A percentile compares a stretch with the other conserved stretches of the same genome.
Evolutionary conservation across 2,888 invertebrate species (phyloP).

Genomic region (Troides oblongomaculatus): DNA sequence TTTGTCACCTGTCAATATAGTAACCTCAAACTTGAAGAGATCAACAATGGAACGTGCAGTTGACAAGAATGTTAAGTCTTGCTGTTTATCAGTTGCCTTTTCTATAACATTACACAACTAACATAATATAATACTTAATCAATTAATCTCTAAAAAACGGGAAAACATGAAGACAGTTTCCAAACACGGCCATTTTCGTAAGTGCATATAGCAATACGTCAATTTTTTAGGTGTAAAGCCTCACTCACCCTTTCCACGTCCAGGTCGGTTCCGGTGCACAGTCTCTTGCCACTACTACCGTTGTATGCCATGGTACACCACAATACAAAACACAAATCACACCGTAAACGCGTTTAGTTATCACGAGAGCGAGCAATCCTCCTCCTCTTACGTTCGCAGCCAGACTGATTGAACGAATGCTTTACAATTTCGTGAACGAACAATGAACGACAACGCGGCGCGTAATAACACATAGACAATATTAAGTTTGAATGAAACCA

Average conservation of each 20-base stretch:
- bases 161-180: constrained; percentile 61
- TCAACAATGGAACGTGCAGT: constrained; percentile 70
- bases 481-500: constrained; percentile 14
- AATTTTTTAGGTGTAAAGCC: constrained; percentile 40
- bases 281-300: constrained; percentile 82
- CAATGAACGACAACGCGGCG: constrained; percentile 36
- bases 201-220: constrained; percentile 54
- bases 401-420: constrained; percentile 67
- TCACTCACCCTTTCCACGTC: constrained; percentile 76
- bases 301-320: constrained; percentile 86
- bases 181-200: constrained; percentile 78
- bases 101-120: not conserved
- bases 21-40: constrained; percentile 71
- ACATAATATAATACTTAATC: constrained; percentile 6
- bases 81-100: constrained; percentile 30
- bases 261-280: constrained; percentile 74
- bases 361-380: constrained; percentile 53
- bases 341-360: constrained; percentile 65
- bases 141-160: constrained; percentile 37
- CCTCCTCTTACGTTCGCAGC: constrained; percentile 54
- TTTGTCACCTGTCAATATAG: constrained; percentile 65
- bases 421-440: constrained; percentile 39
- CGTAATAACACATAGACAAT: constrained; percentile 32
- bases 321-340: constrained; percentile 80
- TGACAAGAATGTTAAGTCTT: constrained; percentile 48